A percentile compares a stretch with the other conserved stretches of the same genome.
Evolutionary conservation across 2,888 invertebrate genomes (phyloP).

Genomic region (Ornithoptera priamus): DNA sequence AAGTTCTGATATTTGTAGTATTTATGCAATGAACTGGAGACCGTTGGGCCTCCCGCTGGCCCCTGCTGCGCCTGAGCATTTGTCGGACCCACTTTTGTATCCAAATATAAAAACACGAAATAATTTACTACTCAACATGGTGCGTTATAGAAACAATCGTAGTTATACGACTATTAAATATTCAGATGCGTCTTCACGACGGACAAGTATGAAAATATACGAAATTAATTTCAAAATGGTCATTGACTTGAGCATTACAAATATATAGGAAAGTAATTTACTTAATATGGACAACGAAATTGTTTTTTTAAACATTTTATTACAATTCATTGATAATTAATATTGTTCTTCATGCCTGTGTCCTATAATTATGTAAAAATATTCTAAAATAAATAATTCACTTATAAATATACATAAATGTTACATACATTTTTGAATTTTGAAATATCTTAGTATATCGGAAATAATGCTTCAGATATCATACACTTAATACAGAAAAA

Average conservation of each 20-base stretch:
- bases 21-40: constrained; percentile 59
- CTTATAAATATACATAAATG: too few species aligned
- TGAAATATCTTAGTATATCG: not conserved
- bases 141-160: constrained; percentile 50
- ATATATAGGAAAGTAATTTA: constrained; percentile 10
- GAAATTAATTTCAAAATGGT: constrained; percentile 29
- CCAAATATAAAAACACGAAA: constrained; percentile 61
- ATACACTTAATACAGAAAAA: too few species aligned
- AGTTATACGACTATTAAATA: constrained; percentile 50
- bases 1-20: constrained; percentile 59
- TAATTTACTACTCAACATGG: constrained; percentile 59
- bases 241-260: not conserved
- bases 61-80: constrained; percentile 53
- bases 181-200: constrained; percentile 43
- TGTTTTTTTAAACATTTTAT: constrained; percentile 1
- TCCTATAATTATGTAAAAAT: too few species aligned
- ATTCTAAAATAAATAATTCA: too few species aligned
- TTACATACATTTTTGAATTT: too few species aligned
- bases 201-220: constrained; percentile 33
- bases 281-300: constrained; percentile 2
- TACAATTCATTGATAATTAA: too few species aligned
- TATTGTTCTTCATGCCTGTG: not conserved
- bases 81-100: constrained; percentile 61
- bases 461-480: not conserved
- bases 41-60: constrained; percentile 57